Conservation (phyloP, 1,140 invertebrate species). For the Zaprionus vittiger region DNA sequence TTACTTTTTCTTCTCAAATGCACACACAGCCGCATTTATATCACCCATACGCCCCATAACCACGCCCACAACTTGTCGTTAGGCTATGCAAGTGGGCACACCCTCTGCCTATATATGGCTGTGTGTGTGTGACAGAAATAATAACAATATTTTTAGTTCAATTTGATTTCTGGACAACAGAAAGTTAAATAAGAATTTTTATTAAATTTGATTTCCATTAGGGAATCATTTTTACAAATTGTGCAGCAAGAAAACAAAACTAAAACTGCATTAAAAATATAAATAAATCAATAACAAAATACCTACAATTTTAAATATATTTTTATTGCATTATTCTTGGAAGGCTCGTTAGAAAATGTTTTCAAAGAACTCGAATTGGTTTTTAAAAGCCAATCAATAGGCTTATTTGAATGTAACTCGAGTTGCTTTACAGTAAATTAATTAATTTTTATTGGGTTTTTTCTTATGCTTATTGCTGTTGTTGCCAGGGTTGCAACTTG, state of each 20-base stretch:
- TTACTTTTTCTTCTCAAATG: constrained; percentile 77
- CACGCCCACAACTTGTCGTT: background rate
- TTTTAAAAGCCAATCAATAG: background rate
- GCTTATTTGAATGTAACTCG: background rate
- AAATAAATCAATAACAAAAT: background rate
- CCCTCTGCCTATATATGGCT: background rate
- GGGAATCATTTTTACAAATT: background rate
- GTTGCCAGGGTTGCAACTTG: background rate
- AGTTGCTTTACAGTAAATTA: constrained; percentile 6
- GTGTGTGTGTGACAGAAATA: constrained; percentile 19
- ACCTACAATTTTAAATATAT: background rate
- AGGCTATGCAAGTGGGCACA: background rate
- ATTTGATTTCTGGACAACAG: constrained; percentile 20
- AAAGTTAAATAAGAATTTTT: background rate
- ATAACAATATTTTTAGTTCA: constrained; percentile 25
- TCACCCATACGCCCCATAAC: constrained; percentile 4
- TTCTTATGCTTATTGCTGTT: background rate
- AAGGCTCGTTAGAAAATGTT: background rate
- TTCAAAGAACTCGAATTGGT: background rate
- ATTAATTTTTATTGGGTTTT: constrained; percentile 12
- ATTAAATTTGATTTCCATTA: constrained; percentile 29
- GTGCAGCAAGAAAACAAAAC: background rate
- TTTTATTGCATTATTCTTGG: background rate
- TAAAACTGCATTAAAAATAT: constrained; percentile 21
- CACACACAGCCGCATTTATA: constrained; percentile 52